A percentile compares a stretch with the other conserved stretches of the same genome.
phyloP scores from a whole-genome alignment of 2,113 vertebrate species.

The Xenopus borealis region DNA sequence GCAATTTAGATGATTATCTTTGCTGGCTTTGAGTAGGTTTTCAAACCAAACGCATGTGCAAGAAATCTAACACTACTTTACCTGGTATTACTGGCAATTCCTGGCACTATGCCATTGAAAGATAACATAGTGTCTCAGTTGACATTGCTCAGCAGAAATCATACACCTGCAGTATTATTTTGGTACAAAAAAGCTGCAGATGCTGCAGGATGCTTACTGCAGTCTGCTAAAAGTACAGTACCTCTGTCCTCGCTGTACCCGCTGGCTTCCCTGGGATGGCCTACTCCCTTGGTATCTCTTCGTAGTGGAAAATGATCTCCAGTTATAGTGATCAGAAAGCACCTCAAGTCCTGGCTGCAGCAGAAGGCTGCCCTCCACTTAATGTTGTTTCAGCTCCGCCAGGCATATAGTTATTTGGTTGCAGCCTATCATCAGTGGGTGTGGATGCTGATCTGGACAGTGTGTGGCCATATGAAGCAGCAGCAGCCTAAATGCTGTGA shows the following conservation, averaged over 20 bases:
- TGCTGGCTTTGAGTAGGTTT: no score
- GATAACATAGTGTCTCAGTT: neutral
- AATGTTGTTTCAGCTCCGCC: conserved; percentile 40
- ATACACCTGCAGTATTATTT: conserved; percentile 11
- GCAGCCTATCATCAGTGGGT: conserved; percentile 40
- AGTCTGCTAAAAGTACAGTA: conserved; percentile 39
- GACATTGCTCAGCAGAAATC: neutral
- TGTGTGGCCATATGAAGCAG: conserved; percentile 22
- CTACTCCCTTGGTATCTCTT: conserved; percentile 12
- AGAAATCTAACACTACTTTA: neutral
- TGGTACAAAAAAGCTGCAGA: conserved; percentile 34
- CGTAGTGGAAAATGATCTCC: conserved; percentile 25
- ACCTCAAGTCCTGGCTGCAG: conserved; percentile 16
- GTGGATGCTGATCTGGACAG: conserved; percentile 23
- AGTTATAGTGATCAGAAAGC: conserved; percentile 20
- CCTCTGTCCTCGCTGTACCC: conserved; percentile 21
- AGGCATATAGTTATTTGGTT: conserved; percentile 34
- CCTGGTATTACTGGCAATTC: neutral
- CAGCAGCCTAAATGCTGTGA: conserved; percentile 37
- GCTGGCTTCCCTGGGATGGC: conserved; percentile 1
- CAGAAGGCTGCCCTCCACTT: conserved; percentile 24
- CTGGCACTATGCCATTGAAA: neutral
- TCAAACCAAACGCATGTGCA: neutral
- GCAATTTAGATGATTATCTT: no score
- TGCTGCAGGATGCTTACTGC: conserved; percentile 35